A percentile compares a stretch with the other conserved stretches of the same genome.
Evolutionary conservation across 64 coral and sea anemone species (phyloP).

Genomic region (Astreopora myriophthalma): DNA sequence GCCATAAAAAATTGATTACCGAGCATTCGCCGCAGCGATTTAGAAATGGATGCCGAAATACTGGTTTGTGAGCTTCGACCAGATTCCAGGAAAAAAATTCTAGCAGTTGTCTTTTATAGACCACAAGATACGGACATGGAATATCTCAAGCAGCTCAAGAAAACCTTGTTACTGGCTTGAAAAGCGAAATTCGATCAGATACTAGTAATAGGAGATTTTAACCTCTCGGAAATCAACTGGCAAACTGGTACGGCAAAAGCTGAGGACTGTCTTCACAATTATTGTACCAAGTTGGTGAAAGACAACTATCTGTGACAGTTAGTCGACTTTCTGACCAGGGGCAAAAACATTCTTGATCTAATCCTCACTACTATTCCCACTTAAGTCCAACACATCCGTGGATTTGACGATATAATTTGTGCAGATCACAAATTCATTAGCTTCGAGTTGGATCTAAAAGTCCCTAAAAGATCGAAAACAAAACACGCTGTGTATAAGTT

Average conservation of each 20-base stretch:
- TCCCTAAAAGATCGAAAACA: slow-evolving; percentile 1
- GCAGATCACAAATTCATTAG: slow-evolving; percentile 10
- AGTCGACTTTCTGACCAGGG: slow-evolving; percentile 11
- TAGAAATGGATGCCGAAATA: slow-evolving; percentile 36
- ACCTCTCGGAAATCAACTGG: slow-evolving; percentile 34
- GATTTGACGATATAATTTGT: slow-evolving; percentile 33
- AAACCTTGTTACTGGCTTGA: neutral
- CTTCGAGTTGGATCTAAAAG: neutral
- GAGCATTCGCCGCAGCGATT: neutral
- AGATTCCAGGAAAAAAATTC: neutral
- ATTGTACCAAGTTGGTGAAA: neutral
- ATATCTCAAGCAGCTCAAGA: slow-evolving; percentile 45
- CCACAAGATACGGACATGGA: slow-evolving; percentile 26
- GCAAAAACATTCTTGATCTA: slow-evolving; percentile 21
- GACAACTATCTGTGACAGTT: slow-evolving; percentile 2
- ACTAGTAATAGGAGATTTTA: slow-evolving; percentile 13
- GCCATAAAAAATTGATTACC: slow-evolving; percentile 15
- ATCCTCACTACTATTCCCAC: slow-evolving; percentile 24
- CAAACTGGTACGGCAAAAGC: neutral
- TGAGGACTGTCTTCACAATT: neutral
- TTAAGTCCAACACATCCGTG: slow-evolving; percentile 15
- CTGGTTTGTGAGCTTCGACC: slow-evolving; percentile 48
- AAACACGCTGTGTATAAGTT: slow-evolving; percentile 34
- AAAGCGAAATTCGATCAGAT: slow-evolving; percentile 45
- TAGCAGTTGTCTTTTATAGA: slow-evolving; percentile 50